Evolutionary conservation across 2,888 invertebrate species (phyloP).

Genomic region (Hemithea aestivaria): DNA sequence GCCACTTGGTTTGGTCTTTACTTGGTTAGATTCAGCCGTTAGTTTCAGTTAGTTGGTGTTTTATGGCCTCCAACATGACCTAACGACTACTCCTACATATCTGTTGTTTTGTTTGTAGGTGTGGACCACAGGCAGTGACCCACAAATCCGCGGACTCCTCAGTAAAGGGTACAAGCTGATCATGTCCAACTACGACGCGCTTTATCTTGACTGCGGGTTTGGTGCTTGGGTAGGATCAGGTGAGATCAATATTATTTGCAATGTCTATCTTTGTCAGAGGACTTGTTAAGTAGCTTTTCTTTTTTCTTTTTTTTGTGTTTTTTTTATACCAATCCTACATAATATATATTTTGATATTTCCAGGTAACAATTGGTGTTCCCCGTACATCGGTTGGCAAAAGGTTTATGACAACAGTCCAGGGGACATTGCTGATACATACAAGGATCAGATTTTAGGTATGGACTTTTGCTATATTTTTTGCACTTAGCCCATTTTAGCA

Average conservation of each 20-base stretch:
- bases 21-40: too few relatives aligned
- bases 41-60: too few relatives aligned
- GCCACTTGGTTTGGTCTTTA: too few relatives aligned
- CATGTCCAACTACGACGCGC: constrained; percentile 91
- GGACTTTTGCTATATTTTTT: too few relatives aligned
- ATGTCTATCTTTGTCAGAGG: too few relatives aligned
- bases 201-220: constrained; percentile 92
- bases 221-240: constrained; percentile 88
- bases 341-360: too few relatives aligned
- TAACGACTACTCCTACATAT: background rate
- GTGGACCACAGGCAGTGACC: constrained; percentile 85
- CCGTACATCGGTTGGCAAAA: constrained; percentile 95
- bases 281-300: constrained; percentile 5
- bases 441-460: constrained; percentile 77
- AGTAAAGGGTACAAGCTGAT: constrained; percentile 87
- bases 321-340: too few relatives aligned
- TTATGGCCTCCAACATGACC: too few relatives aligned
- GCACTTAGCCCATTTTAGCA: too few relatives aligned
- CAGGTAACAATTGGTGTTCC: constrained; percentile 93
- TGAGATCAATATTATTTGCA: too few relatives aligned
- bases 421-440: constrained; percentile 75
- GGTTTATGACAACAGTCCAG: constrained; percentile 88
- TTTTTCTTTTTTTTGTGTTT: background rate
- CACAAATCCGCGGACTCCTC: constrained; percentile 82
- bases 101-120: constrained; percentile 55